Base-by-base conservation (phyloP, 2,113 vertebrate species). In the Myocastor coypus region DNA sequence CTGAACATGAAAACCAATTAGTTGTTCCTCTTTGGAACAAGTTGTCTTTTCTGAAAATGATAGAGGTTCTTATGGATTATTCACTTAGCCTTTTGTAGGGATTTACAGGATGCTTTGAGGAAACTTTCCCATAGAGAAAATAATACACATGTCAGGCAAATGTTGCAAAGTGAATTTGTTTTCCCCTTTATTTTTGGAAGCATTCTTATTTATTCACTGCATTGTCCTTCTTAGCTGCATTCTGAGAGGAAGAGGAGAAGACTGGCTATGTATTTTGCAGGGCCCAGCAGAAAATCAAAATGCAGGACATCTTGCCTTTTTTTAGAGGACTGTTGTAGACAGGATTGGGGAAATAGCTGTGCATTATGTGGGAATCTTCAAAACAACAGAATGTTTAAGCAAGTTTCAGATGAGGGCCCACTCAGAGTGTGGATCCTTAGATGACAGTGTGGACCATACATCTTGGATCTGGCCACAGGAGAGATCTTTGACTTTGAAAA, bases 41-140 rank as follows among this genome's bases (percentile, higher is more conserved):
- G 14, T 50, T 42, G 16, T 77, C 78, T 91, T 75, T 91, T 92
- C 87, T 88, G 96, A 94, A 95, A 89, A 55, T 52, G 96, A 77
- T 57, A 96, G 80, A 1, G 69, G 26, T 95, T 96, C 77, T 82
- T 85, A 37, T 80, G 55, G 28, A 20, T 92, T 69, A 91, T 66
- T 64, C 86, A 96, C 92, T 97, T 96, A 91, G 95, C 84, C 55
- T 97, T 96, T 46, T 89, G 40, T 95, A 89, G 37, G 73, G 93
- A 30, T 93, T 96, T 87, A 37, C 1, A n/a, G 91, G 88, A 26
- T 16, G 3, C 46, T 32, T 63, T 11, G 11, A 89, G 84, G 78
- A 97, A 57, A 55, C 42, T 94, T 78, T 92, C 46, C 59, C 71
- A 7, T 20, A 40, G 87, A 66, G 96, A 96, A 83, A 93, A 96